A percentile compares a stretch with the other conserved stretches of the same genome.
These are phyloP conservation scores for Drosophila simulans DNA, from an alignment of 1,140 invertebrate genomes.

Conservation along the genomic window DNA sequence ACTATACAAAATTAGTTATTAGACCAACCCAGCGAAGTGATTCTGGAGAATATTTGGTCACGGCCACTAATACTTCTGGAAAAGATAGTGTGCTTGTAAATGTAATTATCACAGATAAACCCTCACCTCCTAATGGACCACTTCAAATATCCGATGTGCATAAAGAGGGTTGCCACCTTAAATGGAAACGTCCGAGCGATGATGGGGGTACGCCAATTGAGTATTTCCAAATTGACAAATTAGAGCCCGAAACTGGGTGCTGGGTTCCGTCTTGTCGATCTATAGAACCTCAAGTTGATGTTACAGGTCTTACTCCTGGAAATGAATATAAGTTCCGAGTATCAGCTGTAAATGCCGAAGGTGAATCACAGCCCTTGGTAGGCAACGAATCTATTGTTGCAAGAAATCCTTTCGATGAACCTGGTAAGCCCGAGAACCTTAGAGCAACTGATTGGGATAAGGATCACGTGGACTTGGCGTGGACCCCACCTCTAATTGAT, in stretches of 20 bases:
- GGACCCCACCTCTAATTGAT: conserved; percentile 92
- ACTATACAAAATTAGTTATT: conserved; percentile 94
- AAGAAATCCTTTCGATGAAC: conserved; percentile 98
- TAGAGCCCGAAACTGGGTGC: conserved; percentile 96
- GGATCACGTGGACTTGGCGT: conserved; percentile 95
- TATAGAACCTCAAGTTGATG: conserved; percentile 92
- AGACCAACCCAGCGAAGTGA: conserved; percentile 92
- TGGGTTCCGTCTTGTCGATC: conserved; percentile 96
- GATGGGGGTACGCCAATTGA: conserved; percentile 95
- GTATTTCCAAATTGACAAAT: conserved; percentile 97
- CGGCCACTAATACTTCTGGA: conserved; percentile 93
- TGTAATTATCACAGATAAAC: conserved; percentile 96
- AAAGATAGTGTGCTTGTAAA: conserved; percentile 95
- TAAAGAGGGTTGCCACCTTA: conserved; percentile 96
- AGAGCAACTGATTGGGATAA: conserved; percentile 98
- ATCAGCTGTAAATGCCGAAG: conserved; percentile 97
- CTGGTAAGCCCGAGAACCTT: conserved; percentile 95
- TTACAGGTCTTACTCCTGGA: conserved; percentile 94
- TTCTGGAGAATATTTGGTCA: conserved; percentile 95
- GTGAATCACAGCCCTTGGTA: conserved; percentile 97
- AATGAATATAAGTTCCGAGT: conserved; percentile 98
- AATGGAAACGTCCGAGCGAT: conserved; percentile 96
- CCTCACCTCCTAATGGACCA: conserved; percentile 94
- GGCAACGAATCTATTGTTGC: conserved; percentile 94
- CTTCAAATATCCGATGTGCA: conserved; percentile 94